Base-by-base conservation (phyloP, 2,888 invertebrate genomes). In the Deroplatys truncata region DNA sequence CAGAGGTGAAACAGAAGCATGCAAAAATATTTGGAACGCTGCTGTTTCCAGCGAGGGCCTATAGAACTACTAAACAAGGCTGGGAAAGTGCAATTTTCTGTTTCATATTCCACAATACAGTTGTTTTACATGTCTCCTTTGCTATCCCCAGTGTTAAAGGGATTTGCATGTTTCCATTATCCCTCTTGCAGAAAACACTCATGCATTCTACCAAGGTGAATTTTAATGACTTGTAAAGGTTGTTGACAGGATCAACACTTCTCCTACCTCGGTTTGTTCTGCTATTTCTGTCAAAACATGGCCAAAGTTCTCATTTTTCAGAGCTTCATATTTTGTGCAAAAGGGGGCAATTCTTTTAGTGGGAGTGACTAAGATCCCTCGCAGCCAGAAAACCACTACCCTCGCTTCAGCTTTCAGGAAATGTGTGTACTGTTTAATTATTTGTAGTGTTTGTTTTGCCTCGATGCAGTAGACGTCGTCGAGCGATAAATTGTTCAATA, bases 401-500 rank as follows among this genome's bases (percentile, higher is more conserved):
- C 20, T 72, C 56, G 56, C 20, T 72, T 72, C 20, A 72, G 56
- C 56, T 72, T 72, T 72, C 56, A 72, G 56, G 20, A 72, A 72
- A 72, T 72, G 56, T 72, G 20, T 87, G 82, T 28, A 82, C 10
- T 25, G 83, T 87, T 87, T 82, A 87, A 87, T 87, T 87, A 87
- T 87, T 87, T 83, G 82, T 28, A 83, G n/a, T 43, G 82, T 87
- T 83, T 28, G 72, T 87, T 87, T n/a, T 87, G 35, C 82, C 35
- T 87, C 87, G 5, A 7, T 72, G 9, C 56, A 72, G 56, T 72
- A 72, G 56, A 72, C 20, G 56, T 72, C 56, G 56, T 20, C 56
- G 56, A 20, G 82, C 25, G 84, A 89, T 89, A 89, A 89, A 89
- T 89, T 88, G 89, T 89, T 86, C 72, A 84, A 83, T 82, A 86